A percentile compares a stretch with the other conserved stretches of the same genome.
Evolutionary conservation across 2,888 invertebrate species (phyloP).

Genomic region (Drosophila leonis): DNA sequence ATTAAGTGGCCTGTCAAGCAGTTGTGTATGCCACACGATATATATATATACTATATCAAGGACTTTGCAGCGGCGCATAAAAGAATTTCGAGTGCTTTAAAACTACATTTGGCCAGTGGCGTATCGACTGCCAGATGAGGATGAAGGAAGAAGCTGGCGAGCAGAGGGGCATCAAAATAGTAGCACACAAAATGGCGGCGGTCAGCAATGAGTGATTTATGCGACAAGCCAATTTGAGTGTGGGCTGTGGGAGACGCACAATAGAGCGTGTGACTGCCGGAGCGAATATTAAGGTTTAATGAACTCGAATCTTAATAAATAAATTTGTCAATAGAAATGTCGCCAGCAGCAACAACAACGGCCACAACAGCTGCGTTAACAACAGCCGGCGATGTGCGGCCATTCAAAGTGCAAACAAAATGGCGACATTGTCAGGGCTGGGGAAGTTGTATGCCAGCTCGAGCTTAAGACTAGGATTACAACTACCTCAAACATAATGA

Average conservation of each 20-base stretch:
- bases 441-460: neutral
- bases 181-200: constrained; percentile 56
- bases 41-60: constrained; percentile 1
- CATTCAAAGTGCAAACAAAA: constrained; percentile 49
- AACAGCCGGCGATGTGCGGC: constrained; percentile 29
- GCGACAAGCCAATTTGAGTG: constrained; percentile 18
- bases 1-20: constrained; percentile 53
- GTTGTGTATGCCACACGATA: constrained; percentile 6
- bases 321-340: constrained; percentile 72
- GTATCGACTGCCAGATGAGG: neutral
- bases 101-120: constrained; percentile 55
- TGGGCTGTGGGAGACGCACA: constrained; percentile 17
- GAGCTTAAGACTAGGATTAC: constrained; percentile 38
- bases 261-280: constrained; percentile 56
- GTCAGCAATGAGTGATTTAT: constrained; percentile 65
- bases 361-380: constrained; percentile 28
- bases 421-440: constrained; percentile 26
- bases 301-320: constrained; percentile 80
- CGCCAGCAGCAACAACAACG: constrained; percentile 27
- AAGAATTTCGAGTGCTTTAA: constrained; percentile 60
- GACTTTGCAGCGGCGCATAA: constrained; percentile 31
- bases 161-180: constrained; percentile 35
- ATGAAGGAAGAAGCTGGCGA: neutral
- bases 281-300: constrained; percentile 71
- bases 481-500: constrained; percentile 55